Conservation (phyloP, 2,888 invertebrate genomes). For the Drosophila colorata region DNA sequence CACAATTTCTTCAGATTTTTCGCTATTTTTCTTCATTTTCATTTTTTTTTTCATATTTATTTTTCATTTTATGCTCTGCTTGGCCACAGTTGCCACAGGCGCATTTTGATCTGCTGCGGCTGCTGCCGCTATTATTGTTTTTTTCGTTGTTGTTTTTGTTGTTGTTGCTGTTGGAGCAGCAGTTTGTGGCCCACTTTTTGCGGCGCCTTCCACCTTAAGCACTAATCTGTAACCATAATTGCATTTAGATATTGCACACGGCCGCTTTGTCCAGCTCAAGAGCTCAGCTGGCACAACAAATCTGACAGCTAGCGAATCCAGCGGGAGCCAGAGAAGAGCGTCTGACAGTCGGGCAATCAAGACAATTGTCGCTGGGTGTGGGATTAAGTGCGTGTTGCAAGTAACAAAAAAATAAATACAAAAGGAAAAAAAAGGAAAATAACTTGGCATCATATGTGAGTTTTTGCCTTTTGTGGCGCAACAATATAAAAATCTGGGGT, state of each 20-base stretch:
- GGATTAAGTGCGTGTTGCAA: slow-evolving; percentile 34
- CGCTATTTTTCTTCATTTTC: slow-evolving; percentile 19
- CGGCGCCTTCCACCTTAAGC: slow-evolving; percentile 51
- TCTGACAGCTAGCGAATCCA: slow-evolving; percentile 11
- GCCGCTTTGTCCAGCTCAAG: slow-evolving; percentile 32
- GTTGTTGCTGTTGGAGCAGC: slow-evolving; percentile 5
- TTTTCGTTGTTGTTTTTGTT: slow-evolving; percentile 12
- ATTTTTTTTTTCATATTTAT: slow-evolving; percentile 73
- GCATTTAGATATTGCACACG: slow-evolving; percentile 48
- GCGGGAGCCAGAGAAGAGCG: neutral
- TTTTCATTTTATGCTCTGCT: slow-evolving; percentile 76
- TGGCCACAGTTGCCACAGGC: slow-evolving; percentile 68
- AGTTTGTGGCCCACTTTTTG: slow-evolving; percentile 32
- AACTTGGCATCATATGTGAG: slow-evolving; percentile 43
- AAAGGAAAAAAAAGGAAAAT: slow-evolving; percentile 6
- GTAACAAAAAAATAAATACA: neutral
- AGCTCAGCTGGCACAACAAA: slow-evolving; percentile 42
- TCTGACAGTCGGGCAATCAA: slow-evolving; percentile 29
- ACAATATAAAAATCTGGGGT: slow-evolving; percentile 51
- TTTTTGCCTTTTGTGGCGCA: slow-evolving; percentile 55
- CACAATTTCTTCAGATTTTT: slow-evolving; percentile 46
- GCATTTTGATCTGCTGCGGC: slow-evolving; percentile 58
- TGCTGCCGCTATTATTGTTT: slow-evolving; percentile 1
- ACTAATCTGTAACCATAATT: slow-evolving; percentile 56
- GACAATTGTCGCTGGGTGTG: slow-evolving; percentile 23